Percentiles rank a stretch among this genome's conserved stretches.
Evolutionary conservation across 2,113 vertebrate species (phyloP).

Genomic region (Xenus cinereus): DNA sequence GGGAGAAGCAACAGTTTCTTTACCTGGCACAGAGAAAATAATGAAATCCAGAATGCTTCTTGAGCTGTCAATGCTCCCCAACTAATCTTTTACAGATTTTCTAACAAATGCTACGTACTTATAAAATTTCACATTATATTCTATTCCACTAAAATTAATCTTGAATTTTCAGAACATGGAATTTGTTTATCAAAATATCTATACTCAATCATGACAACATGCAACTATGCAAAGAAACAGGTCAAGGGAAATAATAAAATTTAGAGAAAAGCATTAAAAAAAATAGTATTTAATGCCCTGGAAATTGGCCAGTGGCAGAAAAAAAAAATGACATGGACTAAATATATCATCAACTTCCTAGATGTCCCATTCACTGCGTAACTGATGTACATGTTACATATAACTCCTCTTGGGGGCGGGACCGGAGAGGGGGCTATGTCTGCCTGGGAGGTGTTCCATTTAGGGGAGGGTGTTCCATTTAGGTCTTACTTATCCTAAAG

Average conservation of each 20-base stretch:
- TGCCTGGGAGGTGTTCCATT: neutral
- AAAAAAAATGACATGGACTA: neutral
- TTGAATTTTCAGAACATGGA: neutral
- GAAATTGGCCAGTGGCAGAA: neutral
- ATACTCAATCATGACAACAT: neutral
- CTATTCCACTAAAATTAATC: neutral
- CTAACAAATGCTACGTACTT: neutral
- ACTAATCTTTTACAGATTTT: neutral
- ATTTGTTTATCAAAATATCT: neutral
- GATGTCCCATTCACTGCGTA: neutral
- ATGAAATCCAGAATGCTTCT: neutral
- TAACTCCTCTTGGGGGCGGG: neutral
- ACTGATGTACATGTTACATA: neutral
- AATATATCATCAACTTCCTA: neutral
- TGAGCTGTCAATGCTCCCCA: neutral
- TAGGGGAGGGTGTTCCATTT: neutral
- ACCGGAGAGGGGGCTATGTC: accelerated
- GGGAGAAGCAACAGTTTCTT: neutral
- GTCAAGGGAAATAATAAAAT: neutral
- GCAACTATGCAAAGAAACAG: neutral
- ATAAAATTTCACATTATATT: neutral
- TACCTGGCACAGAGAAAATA: neutral
- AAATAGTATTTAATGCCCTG: neutral
- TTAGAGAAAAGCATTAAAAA: neutral
- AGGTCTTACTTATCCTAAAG: neutral